Evolutionary conservation across 2,113 vertebrate genomes (phyloP).

Genomic region (Copsychus sechellarum): DNA sequence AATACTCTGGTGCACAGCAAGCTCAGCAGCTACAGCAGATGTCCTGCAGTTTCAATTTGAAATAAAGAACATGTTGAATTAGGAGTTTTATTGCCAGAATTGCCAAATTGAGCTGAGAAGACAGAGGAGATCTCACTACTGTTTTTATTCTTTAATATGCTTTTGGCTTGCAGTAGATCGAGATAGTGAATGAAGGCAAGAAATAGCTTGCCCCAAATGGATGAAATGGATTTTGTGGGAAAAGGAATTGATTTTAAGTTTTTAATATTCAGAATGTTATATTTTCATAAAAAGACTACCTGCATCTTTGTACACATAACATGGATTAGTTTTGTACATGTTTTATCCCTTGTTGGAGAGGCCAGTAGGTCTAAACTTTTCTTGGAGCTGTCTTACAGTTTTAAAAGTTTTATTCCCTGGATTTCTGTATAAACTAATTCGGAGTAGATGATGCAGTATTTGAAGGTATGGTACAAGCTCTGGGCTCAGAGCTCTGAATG

Average conservation of each 20-base stretch:
- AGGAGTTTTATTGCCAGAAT: background rate
- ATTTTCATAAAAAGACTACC: background rate
- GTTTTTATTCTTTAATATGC: background rate
- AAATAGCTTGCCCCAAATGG: background rate
- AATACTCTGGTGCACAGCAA: background rate
- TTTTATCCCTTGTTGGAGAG: background rate
- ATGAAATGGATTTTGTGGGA: background rate
- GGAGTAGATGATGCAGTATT: background rate
- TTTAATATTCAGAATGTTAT: background rate
- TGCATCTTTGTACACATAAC: background rate
- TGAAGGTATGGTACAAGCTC: background rate
- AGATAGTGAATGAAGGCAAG: background rate
- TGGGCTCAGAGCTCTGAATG: background rate
- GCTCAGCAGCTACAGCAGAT: background rate
- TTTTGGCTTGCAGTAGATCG: background rate
- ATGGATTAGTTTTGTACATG: fast-evolving
- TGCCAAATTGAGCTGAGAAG: background rate
- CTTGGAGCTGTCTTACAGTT: background rate
- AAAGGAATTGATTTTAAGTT: background rate
- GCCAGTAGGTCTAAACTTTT: background rate
- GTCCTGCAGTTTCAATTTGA: conserved; percentile 8
- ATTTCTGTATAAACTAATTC: background rate
- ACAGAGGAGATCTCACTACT: background rate
- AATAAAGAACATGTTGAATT: background rate
- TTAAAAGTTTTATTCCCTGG: background rate